Evolutionary conservation across 2,113 vertebrate species (phyloP), one percentile per base, ranked within the genome.

Genomic region (Macrotus californicus): DNA sequence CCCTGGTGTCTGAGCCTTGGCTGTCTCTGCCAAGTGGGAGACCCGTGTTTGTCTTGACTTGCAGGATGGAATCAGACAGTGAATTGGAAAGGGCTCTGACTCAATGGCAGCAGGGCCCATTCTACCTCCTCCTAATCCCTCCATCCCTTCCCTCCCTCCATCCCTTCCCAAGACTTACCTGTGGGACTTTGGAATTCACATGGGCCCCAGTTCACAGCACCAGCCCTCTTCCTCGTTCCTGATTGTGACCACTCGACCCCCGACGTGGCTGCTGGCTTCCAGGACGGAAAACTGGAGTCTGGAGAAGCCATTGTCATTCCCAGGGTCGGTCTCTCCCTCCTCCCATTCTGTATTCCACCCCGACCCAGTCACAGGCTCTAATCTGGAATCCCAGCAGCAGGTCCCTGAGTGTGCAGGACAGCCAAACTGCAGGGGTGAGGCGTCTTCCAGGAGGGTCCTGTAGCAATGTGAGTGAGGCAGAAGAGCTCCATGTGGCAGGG

Each of bases 181-280:
- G 85, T 99, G 98, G 43, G 98, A 98, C 89, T 80, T 97, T 41
- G 98, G 98, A 90, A 99, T 98, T 96, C 98, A 89, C 98, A 99
- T 99, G 21, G 99, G 96, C 2, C 99, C 99, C 64, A 99, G 22
- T 69, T 99, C 98, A 86, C 95, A 97, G 75, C 98, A 99, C 98
- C 99, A 99, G 93, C 97, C 98, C 22, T 98, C 98, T 50, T 11
- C 81, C 19, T 90, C 86, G 26, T 98, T 97, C 93, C 98, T 98
- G 97, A 98, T 96, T 18, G 99, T 99, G 87, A 97, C 41, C 94
- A 99, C 98, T 22, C 98, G 97, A 79, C 99, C 98, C 61, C 98
- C 98, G 0, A 98, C 93, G 2, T 85, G 97, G 56, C 93, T 0
- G 61, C 97, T 99, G 87, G 98, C 98, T 93, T 99, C 98, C 59